A percentile compares a stretch with the other conserved stretches of the same genome.
These are phyloP conservation scores for Aphyosemion australe DNA, from an alignment of 2,113 vertebrate genomes.

Conservation along the genomic window DNA sequence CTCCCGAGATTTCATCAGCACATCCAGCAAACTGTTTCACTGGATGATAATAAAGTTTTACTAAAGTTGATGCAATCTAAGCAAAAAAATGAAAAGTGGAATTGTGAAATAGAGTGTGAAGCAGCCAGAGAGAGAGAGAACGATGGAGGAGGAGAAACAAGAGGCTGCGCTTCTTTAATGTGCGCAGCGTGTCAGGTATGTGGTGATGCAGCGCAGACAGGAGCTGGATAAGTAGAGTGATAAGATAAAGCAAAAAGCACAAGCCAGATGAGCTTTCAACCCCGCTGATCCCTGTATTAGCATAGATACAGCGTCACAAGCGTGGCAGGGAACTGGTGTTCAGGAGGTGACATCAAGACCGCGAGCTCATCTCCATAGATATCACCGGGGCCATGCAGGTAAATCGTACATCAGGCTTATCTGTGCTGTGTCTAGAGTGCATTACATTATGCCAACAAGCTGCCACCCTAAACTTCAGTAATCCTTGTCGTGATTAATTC, in stretches of 20 bases:
- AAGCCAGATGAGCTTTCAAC: constrained; percentile 59
- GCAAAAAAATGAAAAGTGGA: constrained; percentile 25
- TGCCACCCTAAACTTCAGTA: constrained; percentile 55
- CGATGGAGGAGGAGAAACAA: constrained; percentile 12
- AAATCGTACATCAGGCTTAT: constrained; percentile 65
- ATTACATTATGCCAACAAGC: constrained; percentile 55
- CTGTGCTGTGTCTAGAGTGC: constrained; percentile 47
- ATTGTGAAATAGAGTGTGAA: constrained; percentile 34
- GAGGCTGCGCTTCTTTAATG: constrained; percentile 43
- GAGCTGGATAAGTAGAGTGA: constrained; percentile 44
- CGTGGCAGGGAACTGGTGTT: constrained; percentile 59
- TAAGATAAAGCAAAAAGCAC: constrained; percentile 76
- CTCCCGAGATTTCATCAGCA: constrained; percentile 12
- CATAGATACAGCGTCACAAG: constrained; percentile 78
- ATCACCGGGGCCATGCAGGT: constrained; percentile 58
- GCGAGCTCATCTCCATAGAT: constrained; percentile 76
- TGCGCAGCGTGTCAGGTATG: constrained; percentile 53
- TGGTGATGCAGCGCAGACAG: constrained; percentile 43
- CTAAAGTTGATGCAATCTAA: constrained; percentile 17
- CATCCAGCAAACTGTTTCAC: constrained; percentile 14
- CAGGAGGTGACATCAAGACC: constrained; percentile 61
- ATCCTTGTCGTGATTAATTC: constrained; percentile 54
- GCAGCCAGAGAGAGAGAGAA: not conserved
- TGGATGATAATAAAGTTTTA: constrained; percentile 35
- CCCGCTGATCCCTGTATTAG: constrained; percentile 73